Base-by-base conservation (phyloP, 2,113 vertebrate species). In the Myxocyprinus asiaticus region DNA sequence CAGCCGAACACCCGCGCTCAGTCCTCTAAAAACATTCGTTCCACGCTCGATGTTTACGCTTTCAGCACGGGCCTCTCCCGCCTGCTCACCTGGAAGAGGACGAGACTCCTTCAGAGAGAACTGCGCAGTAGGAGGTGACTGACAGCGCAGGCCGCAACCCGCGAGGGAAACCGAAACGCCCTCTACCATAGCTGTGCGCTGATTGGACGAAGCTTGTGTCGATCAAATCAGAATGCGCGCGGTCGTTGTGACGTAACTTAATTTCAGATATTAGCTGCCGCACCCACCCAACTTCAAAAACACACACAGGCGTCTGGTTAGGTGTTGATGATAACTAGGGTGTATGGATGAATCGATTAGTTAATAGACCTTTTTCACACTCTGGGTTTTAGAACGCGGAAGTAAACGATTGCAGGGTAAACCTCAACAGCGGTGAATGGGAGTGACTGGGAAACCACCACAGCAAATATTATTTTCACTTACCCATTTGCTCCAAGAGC, bases 1-100 rank as follows among this genome's bases (percentile, higher is more conserved):
- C 86, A 86, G 85, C 76, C 69, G 56, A 72, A 85, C 76, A 70
- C 67, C 77, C 55, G 73, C 73, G 81, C 78, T 65, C 64, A 33
- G 56, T 79, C 9, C 69, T 67, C 64, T 53, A 70, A 53, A 79
- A 65, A 33, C 67, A 82, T 78, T 44, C 65, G 66, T 14, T 0
- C 15, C 53, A 9, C 73, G 48, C 74, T 69, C 55, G 71, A 62
- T 71, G 75, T 79, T 82, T 68, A 65, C 56, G 15, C 7, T 22
- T 76, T 58, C 5, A 22, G 78, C 66, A 33, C 63, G 14, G 9
- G 78, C 65, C 15, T 68, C 81, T 72, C 82, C 82, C 70, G 11
- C 76, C 71, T 76, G 67, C 53, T 7, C 14, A 68, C 42, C 81
- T 67, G 79, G 71, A 65, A 81, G 82, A 79, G 77, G 77, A 81